Percentiles rank a stretch among this genome's conserved stretches.
Conservation (phyloP, 2,888 invertebrate genomes). For the Yponomeuta cagnagella region DNA sequence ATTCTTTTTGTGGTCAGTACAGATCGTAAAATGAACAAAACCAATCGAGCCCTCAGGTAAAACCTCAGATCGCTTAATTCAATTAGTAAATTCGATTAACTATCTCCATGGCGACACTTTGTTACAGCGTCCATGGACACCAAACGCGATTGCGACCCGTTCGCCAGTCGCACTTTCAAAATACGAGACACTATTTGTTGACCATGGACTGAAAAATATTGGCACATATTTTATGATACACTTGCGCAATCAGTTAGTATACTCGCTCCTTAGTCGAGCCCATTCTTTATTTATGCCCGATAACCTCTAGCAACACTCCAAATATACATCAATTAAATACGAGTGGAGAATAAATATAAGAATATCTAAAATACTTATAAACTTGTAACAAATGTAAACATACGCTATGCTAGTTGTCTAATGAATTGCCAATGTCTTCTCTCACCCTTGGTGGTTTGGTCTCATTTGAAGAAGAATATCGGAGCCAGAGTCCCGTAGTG, state of each 20-base stretch:
- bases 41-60: slow-evolving; percentile 56
- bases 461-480: slow-evolving; percentile 59
- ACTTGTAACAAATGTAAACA: slow-evolving; percentile 76
- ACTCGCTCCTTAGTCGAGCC: not conserved
- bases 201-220: slow-evolving; percentile 12
- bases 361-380: slow-evolving; percentile 82
- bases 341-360: slow-evolving; percentile 80
- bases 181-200: slow-evolving; percentile 3
- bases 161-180: not conserved
- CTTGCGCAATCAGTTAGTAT: slow-evolving; percentile 4
- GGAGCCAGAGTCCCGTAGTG: slow-evolving; percentile 59
- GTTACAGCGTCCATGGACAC: slow-evolving; percentile 23
- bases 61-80: slow-evolving; percentile 68
- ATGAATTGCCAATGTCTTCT: slow-evolving; percentile 50
- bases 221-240: slow-evolving; percentile 15
- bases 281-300: slow-evolving; percentile 7
- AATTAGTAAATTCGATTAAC: slow-evolving; percentile 74
- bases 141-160: not conserved
- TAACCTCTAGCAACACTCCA: slow-evolving; percentile 11
- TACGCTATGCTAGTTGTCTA: slow-evolving; percentile 57
- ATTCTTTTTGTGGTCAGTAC: slow-evolving; percentile 55
- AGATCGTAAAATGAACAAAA: slow-evolving; percentile 53
- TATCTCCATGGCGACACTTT: slow-evolving; percentile 46
- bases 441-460: slow-evolving; percentile 48
- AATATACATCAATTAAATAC: slow-evolving; percentile 49